Conservation (phyloP, 2,888 invertebrate genomes). For the Agrotis segetum region DNA sequence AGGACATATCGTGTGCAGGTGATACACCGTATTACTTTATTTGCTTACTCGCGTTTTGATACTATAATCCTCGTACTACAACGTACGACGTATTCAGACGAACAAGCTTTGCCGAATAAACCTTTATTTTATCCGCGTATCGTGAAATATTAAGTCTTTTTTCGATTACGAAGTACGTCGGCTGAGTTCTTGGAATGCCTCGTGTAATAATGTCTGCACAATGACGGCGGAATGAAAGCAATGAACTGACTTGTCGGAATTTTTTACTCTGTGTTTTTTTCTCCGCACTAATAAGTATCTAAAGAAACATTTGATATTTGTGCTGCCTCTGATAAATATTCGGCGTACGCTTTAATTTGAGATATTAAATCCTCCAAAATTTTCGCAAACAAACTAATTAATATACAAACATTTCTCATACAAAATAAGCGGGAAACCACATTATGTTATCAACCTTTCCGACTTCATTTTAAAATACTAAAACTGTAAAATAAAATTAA, state of each 20-base stretch:
- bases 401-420: constrained; percentile 21
- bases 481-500: constrained; percentile 51
- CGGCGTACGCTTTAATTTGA: constrained; percentile 14
- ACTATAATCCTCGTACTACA: constrained; percentile 71
- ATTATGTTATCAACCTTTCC: constrained; percentile 16
- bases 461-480: constrained; percentile 34
- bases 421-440: constrained; percentile 38
- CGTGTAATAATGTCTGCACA: constrained; percentile 67
- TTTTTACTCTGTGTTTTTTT: constrained; percentile 54
- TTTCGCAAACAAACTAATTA: constrained; percentile 25
- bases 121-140: constrained; percentile 82
- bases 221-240: constrained; percentile 65
- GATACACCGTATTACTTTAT: constrained; percentile 79
- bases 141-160: constrained; percentile 75
- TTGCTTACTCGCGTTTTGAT: constrained; percentile 73
- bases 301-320: constrained; percentile 8
- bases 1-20: constrained; percentile 79
- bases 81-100: constrained; percentile 74
- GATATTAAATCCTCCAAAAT: constrained; percentile 24
- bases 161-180: constrained; percentile 71
- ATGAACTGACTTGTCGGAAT: constrained; percentile 65
- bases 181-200: constrained; percentile 66
- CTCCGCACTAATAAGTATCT: constrained; percentile 35
- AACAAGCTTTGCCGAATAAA: constrained; percentile 77
- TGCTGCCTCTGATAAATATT: constrained; percentile 11